Evolutionary conservation across 2,113 vertebrate genomes (phyloP).

Genomic region (Campylomormyrus numenius): DNA sequence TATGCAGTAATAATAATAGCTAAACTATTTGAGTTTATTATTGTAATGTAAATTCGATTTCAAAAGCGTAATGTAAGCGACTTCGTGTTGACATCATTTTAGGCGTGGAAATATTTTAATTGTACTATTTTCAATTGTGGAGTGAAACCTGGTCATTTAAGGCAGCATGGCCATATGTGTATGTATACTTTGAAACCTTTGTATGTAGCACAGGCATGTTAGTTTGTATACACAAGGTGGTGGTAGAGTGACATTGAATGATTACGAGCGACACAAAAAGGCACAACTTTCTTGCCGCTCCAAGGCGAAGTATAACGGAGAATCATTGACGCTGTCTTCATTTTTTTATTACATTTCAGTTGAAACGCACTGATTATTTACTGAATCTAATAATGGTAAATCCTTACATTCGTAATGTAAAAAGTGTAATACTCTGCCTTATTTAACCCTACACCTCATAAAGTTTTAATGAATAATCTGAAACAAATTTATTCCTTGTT

Average conservation of each 20-base stretch:
- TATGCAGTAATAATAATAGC: not conserved
- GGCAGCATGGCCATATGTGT: not conserved
- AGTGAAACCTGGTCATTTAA: not conserved
- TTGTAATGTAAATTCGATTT: not conserved
- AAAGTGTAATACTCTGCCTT: not conserved
- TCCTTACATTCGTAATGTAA: not conserved
- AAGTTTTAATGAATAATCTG: not conserved
- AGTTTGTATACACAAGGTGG: conserved; percentile 8
- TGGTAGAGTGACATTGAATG: conserved; percentile 1
- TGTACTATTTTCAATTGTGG: not conserved
- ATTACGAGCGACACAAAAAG: not conserved
- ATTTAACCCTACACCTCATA: not conserved
- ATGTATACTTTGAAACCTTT: not conserved
- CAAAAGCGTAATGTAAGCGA: not conserved
- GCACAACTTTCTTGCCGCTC: not conserved
- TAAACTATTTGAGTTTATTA: not conserved
- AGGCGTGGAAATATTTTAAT: not conserved
- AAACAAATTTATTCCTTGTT: not conserved
- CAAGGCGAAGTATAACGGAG: not conserved
- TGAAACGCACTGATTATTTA: not conserved
- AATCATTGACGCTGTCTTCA: not conserved
- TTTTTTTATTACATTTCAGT: not conserved
- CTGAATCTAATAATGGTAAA: not conserved
- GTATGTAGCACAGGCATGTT: not conserved
- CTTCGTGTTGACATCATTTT: not conserved